Evolutionary conservation across 2,888 invertebrate genomes (phyloP), one percentile per base, ranked within the genome.

Genomic region (Celastrina argiolus): DNA sequence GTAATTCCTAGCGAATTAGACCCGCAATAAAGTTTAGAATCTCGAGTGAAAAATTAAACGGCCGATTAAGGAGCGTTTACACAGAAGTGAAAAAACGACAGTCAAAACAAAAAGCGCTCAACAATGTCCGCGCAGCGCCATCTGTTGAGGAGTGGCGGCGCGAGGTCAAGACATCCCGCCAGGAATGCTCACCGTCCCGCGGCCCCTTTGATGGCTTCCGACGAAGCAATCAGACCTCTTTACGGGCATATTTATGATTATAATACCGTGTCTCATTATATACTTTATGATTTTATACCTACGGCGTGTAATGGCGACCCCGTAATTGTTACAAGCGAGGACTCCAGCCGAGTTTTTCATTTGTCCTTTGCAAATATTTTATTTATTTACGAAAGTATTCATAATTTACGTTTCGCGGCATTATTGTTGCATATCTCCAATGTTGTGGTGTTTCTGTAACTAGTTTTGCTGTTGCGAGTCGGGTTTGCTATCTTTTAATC

Each of bases 181-280:
- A 81, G 79, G 89, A 88, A 90, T 91, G 83, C 78, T 70, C 76
- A 82, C 76, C 83, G 79, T 81, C 79, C 78, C 77, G 87, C 88
- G 88, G 88, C 77, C 74, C 81, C 91, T 91, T 91, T 91, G 91
- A 90, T 82, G 85, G 79, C 77, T 88, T 86, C 90, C 90, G 86
- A 88, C 88, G 87, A 86, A 86, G 89, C 87, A 90, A 91, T 91
- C 91, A 89, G 85, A 76, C 84, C 88, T 85, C 84, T 84, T 90
- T 90, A 89, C 86, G 81, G 85, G 81, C 85, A 88, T 90, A 90
- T 91, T 91, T 90, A 90, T 85, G 88, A 89, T 90, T 89, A 88
- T 90, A 90, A 90, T 89, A 90, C 88, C 82, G 80, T 81, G 86
- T 83, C 86, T 87, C 86, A 84, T 89, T 89, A 88, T 89, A 84